Evolutionary conservation across 2,797 vertebrate genomes (phyloP).

Genomic region (Limnodromus scolopaceus): DNA sequence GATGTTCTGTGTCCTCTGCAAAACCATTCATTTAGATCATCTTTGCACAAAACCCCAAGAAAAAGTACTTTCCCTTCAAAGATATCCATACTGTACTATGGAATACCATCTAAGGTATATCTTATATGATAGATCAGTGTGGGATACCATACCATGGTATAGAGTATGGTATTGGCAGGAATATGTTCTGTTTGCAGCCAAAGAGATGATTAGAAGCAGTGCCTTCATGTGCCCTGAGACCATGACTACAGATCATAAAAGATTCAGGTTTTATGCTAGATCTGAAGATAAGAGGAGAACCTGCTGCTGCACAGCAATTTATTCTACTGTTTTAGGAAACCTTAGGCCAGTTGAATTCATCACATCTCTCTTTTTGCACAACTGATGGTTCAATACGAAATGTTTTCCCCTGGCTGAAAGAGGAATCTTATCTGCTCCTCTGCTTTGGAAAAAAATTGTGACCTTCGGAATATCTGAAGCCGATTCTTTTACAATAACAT

Average conservation of each 20-base stretch:
- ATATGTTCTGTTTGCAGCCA: background rate
- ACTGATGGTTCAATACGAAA: background rate
- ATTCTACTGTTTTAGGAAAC: background rate
- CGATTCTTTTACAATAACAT: background rate
- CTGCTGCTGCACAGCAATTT: background rate
- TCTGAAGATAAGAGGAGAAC: background rate
- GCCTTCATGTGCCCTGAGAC: background rate
- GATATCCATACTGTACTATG: too few relatives aligned
- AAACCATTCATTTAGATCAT: fast-evolving
- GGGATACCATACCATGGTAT: background rate
- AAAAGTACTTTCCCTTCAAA: background rate
- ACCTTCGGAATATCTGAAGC: background rate
- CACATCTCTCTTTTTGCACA: background rate
- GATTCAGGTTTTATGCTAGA: background rate
- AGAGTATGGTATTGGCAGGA: background rate
- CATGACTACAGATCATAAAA: background rate
- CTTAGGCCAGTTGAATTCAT: background rate
- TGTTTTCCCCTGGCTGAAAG: background rate
- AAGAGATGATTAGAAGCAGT: background rate
- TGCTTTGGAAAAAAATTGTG: background rate
- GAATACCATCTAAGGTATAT: background rate
- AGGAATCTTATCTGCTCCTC: background rate
- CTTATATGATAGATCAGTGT: too few relatives aligned
- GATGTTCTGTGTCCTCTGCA: background rate
- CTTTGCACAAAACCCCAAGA: background rate